Conservation (phyloP, 2,888 invertebrate species). For the Synanthedon vespiformis region DNA sequence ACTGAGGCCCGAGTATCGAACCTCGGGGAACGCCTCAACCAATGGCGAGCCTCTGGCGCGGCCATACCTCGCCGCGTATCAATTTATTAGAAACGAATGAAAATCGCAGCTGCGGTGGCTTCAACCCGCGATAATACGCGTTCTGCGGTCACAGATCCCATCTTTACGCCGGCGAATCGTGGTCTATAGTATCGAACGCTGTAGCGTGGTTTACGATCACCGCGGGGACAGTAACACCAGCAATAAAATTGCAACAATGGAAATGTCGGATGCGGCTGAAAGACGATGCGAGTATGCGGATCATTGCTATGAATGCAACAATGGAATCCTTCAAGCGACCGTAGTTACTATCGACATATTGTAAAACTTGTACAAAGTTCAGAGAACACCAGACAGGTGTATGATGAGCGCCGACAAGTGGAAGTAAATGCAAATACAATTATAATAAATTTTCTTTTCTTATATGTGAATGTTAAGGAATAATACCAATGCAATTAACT, state of each 20-base stretch:
- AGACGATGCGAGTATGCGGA: slow-evolving; percentile 56
- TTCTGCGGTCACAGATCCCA: slow-evolving; percentile 61
- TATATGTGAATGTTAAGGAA: neutral
- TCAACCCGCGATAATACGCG: slow-evolving; percentile 48
- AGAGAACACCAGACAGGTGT: slow-evolving; percentile 28
- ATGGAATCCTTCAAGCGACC: slow-evolving; percentile 60
- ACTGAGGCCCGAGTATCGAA: slow-evolving; percentile 56
- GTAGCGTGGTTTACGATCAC: slow-evolving; percentile 60
- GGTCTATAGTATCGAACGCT: slow-evolving; percentile 58
- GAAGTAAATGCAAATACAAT: slow-evolving; percentile 17
- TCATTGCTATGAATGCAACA: slow-evolving; percentile 66
- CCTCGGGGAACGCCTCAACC: slow-evolving; percentile 55
- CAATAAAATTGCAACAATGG: slow-evolving; percentile 69
- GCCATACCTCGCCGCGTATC: slow-evolving; percentile 48
- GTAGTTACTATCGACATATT: slow-evolving; percentile 57
- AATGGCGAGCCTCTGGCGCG: slow-evolving; percentile 39
- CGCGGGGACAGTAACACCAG: slow-evolving; percentile 63
- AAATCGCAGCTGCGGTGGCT: slow-evolving; percentile 64
- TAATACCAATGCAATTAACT: neutral
- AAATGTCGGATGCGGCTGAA: slow-evolving; percentile 63
- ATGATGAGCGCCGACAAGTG: slow-evolving; percentile 6
- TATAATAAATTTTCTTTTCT: slow-evolving; percentile 15
- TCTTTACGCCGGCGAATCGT: slow-evolving; percentile 40
- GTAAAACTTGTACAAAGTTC: slow-evolving; percentile 39
- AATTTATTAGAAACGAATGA: slow-evolving; percentile 69